Base-by-base conservation (phyloP, 2,113 vertebrate species). In the Callaeas wilsoni region DNA sequence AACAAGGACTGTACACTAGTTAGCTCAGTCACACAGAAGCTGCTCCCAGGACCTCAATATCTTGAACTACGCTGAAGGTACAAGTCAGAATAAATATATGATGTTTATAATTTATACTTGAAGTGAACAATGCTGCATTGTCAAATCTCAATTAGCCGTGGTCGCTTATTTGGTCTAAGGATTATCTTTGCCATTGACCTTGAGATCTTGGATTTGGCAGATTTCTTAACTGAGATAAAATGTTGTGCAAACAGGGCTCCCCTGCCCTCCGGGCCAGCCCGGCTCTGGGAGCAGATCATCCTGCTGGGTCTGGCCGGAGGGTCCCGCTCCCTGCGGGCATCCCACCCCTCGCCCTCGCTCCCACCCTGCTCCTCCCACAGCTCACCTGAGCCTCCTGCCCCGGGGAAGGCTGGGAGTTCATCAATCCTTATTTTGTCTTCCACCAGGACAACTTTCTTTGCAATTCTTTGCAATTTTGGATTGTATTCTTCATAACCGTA, bases 11-110 rank as follows among this genome's bases (percentile, higher is more conserved):
- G 33, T 13, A 35, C 86, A 77, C 56, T 8, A 52, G 84, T 86
- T 84, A 96, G 95, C 75, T 87, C 79, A 64, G 88, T 95, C 89
- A 77, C 96, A 93, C 87, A 97, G 93, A 94, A 96, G 91, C 90
- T 89, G 77, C 88, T 84, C 88, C 84, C 70, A 87, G 53, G 37
- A 95, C 90, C 81, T 94, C 92, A 49, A 3, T 89, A 81, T 68
- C 86, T 78, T 65, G 59, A 68, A 33, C 63, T 92, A 33, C 10
- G 44, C 56, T 87, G 53, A 86, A 87, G 64, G 49, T 35, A 59
- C 39, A 56, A 89, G 55, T 92, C 87, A 95, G 65, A 57, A 92
- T 87, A 96, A 96, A 81, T 33, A 94, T 0, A 49, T 26, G 1
- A 35, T 81, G 68, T 81, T 95, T 92, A 74, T 74, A 80, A 91